A percentile compares a stretch with the other conserved stretches of the same genome.
Evolutionary conservation across 53 echinoderm and acorn worm genomes (phyloP).

Genomic region (Echinarachnius parma): DNA sequence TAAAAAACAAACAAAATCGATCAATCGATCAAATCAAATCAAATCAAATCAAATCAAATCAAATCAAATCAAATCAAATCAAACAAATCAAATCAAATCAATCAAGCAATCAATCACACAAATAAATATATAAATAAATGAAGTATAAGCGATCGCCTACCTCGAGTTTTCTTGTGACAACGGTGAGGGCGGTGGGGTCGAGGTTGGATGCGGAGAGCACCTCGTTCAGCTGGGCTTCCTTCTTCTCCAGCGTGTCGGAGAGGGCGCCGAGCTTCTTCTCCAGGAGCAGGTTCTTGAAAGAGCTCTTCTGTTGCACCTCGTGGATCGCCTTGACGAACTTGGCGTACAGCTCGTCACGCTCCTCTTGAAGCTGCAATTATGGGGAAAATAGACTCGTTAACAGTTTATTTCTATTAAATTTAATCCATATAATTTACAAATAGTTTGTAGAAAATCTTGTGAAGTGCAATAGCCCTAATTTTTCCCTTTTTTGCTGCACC

Average conservation of each 20-base stretch:
- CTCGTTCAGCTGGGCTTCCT: constrained; percentile 97
- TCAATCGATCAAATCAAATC: no score
- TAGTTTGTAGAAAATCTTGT: no score
- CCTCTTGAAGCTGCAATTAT: constrained; percentile 68
- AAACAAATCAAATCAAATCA: no score
- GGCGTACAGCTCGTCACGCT: constrained; percentile 89
- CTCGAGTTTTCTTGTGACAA: constrained; percentile 96
- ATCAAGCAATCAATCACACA: no score
- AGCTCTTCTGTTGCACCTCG: constrained; percentile 94
- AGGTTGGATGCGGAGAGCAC: constrained; percentile 96
- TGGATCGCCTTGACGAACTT: constrained; percentile 98
- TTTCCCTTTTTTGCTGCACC: constrained; percentile 95
- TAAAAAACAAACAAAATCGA: no score
- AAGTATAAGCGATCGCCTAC: no score
- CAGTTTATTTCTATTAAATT: no score
- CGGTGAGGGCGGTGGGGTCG: constrained; percentile 92
- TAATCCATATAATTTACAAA: no score
- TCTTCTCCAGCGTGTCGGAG: constrained; percentile 96
- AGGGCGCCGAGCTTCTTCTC: constrained; percentile 97
- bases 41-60: no score
- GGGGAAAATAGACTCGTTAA: neutral
- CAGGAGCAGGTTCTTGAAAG: constrained; percentile 86
- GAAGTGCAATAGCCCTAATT: no score
- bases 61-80: no score
- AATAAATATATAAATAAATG: no score